Base-by-base conservation (phyloP, 2,888 invertebrate genomes). In the Petrophora chlorosata region DNA sequence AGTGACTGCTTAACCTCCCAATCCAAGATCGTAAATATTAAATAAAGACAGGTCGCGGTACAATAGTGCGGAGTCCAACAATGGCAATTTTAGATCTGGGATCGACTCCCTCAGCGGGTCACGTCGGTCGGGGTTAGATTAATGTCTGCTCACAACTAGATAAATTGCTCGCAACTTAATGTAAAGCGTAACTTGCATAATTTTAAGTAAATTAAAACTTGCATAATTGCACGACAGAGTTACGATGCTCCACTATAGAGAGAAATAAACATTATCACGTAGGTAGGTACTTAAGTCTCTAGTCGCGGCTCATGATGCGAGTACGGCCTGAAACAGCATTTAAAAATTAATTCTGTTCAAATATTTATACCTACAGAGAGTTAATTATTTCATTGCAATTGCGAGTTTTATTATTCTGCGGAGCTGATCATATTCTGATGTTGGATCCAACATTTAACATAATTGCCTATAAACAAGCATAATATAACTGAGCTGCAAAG, bases 71-170 rank as follows among this genome's bases (percentile, higher is more conserved):
- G 39, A 29, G 51, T 57, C 45, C 40, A 51, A 56, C 63, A 61
- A 57, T 58, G 39, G 45, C 46, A 51, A 49, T 44, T 50, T 47
- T 43, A 28, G 51, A 39, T 53, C 29, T 30, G 19, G 38, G 46
- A 65, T 64, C 54, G 56, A 61, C 56, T 30, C 59, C 55, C 39
- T 55, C 50, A 30, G 40, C 61, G 52, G 68, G 60, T 60, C 39
- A 53, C 39, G 50, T 56, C 52, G 57, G 65, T 68, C 68, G 59
- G 50, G 57, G 56, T 64, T 65, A 74, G 72, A 84, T 80, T 76
- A 76, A 84, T 82, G 77, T 53, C 61, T 63, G 49, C 56, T 65
- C 67, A 63, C 66, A 61, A 62, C 63, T 63, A 69, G 66, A 81
- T 69, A 73, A 76, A 79, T 76, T 66, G 59, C 53, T 51, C 19